phyloP scores from a whole-genome alignment of 2,113 vertebrate species.

The Passer montanus region DNA sequence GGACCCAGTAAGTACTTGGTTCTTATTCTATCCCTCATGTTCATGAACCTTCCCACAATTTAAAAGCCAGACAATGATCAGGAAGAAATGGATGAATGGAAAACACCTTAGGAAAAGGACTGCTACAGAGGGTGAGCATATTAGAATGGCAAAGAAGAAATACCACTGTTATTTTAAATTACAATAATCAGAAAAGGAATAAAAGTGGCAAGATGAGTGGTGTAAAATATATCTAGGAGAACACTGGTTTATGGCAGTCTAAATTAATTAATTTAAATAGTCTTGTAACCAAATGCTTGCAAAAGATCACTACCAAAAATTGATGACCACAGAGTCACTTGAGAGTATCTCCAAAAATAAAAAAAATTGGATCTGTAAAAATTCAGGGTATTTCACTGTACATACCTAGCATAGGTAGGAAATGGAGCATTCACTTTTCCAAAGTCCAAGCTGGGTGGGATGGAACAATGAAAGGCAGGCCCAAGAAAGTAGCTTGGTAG shows the following conservation, averaged over 20 bases:
- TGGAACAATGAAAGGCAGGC: background rate
- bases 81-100: background rate
- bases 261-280: background rate
- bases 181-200: background rate
- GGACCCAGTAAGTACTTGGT: conserved; percentile 32
- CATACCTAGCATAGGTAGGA: background rate
- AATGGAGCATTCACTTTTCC: background rate
- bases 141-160: background rate
- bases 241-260: background rate
- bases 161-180: background rate
- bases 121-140: background rate
- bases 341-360: conserved; percentile 75
- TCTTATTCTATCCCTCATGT: background rate
- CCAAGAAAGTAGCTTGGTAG: background rate
- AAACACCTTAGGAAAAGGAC: background rate
- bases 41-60: background rate
- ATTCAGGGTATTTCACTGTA: background rate
- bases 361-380: background rate
- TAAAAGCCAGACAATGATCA: background rate
- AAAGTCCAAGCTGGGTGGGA: background rate
- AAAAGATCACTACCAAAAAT: background rate
- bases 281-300: background rate
- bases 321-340: conserved; percentile 69
- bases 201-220: background rate
- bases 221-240: background rate